These are phyloP conservation scores for Athalia cordata DNA, from an alignment of 2,888 invertebrate genomes.

Conservation along the genomic window DNA sequence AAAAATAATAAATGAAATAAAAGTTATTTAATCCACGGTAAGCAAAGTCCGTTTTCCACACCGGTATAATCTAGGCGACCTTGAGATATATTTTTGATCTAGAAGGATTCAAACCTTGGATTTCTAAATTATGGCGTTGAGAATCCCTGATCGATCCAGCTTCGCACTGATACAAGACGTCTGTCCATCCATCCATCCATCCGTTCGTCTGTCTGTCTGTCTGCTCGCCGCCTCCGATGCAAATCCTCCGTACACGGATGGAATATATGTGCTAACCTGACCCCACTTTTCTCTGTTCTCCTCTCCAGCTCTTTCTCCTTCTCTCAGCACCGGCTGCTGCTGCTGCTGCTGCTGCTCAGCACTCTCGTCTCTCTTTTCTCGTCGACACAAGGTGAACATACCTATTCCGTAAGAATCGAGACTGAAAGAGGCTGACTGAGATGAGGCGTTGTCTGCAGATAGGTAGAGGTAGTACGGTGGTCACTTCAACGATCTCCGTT, in stretches of 20 bases:
- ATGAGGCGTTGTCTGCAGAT: neutral
- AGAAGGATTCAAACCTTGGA: neutral
- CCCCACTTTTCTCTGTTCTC: neutral
- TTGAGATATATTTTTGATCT: neutral
- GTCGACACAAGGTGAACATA: conserved; percentile 1
- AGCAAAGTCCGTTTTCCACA: too few relatives aligned
- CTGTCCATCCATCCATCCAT: neutral
- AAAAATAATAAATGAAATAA: too few relatives aligned
- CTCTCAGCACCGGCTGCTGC: neutral
- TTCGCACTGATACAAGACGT: conserved; percentile 28
- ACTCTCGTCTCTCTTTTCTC: neutral
- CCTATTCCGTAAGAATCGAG: conserved; percentile 1
- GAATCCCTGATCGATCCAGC: conserved; percentile 43
- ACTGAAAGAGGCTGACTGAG: neutral
- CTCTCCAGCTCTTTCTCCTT: neutral
- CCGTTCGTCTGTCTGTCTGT: conserved; percentile 30
- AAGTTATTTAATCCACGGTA: too few relatives aligned
- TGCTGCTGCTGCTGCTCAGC: neutral
- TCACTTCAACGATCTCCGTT: neutral
- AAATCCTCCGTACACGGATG: conserved; percentile 34
- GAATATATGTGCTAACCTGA: conserved; percentile 18
- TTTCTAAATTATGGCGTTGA: conserved; percentile 10
- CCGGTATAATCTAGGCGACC: neutral
- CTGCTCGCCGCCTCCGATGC: conserved; percentile 40
- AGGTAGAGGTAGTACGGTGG: neutral